phyloP scores from a whole-genome alignment of 2,113 vertebrate species.

The Tichodroma muraria region DNA sequence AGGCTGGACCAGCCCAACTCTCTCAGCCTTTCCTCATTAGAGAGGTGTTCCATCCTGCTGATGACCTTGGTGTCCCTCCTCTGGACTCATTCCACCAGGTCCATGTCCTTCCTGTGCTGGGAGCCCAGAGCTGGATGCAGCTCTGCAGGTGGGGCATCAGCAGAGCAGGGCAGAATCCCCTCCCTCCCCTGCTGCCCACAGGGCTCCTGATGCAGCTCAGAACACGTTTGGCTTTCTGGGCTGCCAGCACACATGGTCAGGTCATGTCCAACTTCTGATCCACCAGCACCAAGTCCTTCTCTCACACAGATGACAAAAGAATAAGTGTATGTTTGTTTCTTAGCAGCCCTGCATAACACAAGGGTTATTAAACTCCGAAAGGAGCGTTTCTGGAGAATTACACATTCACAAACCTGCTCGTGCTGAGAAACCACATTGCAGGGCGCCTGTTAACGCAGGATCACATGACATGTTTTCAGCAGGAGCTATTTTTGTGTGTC shows the following conservation, averaged over 20 bases:
- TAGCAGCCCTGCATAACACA: not conserved
- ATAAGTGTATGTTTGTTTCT: not conserved
- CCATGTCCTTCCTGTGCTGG: not conserved
- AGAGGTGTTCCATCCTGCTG: not conserved
- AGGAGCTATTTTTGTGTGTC: not conserved
- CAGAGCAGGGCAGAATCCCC: not conserved
- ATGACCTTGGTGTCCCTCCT: not conserved
- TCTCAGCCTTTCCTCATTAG: not conserved
- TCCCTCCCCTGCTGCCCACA: not conserved
- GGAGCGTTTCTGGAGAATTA: not conserved
- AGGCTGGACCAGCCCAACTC: accelerated
- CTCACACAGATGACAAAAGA: not conserved
- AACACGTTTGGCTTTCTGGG: accelerated
- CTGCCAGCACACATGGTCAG: not conserved
- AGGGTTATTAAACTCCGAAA: not conserved
- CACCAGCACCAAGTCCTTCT: not conserved
- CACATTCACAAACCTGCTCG: not conserved
- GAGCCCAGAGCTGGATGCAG: not conserved
- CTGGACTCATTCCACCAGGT: not conserved
- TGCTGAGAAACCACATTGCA: not conserved
- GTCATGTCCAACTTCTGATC: not conserved
- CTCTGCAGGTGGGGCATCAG: not conserved
- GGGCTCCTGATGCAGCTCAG: not conserved
- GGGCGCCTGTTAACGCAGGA: not conserved
- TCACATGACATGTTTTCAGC: not conserved